These are phyloP conservation scores for Nicator chloris DNA, from an alignment of 2,113 vertebrate genomes.

Conservation along the genomic window DNA sequence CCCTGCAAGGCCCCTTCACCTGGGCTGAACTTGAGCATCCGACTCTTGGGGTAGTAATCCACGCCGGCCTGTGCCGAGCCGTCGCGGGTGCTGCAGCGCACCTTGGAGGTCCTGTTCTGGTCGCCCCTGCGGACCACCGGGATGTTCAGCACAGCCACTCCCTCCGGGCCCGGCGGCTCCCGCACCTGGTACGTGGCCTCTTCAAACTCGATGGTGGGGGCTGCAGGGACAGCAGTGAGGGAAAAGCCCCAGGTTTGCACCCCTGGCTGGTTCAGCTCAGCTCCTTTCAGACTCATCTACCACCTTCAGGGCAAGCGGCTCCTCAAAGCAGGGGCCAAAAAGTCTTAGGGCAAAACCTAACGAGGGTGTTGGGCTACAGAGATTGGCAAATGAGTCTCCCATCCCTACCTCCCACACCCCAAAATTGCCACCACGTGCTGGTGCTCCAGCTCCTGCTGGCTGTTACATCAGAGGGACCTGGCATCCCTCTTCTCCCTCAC, in stretches of 20 bases:
- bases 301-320: not conserved
- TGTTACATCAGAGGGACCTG: not conserved
- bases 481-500: not conserved
- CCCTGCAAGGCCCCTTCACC: conserved; percentile 68
- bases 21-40: conserved; percentile 90
- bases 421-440: rapidly evolving
- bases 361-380: not conserved
- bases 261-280: not conserved
- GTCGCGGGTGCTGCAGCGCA: conserved; percentile 96
- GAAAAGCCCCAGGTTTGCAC: not conserved
- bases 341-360: not conserved
- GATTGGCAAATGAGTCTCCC: not conserved
- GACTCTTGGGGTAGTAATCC: conserved; percentile 96
- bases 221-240: conserved; percentile 51
- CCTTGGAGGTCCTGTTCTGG: conserved; percentile 90
- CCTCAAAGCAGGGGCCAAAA: not conserved
- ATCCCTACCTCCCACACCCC: not conserved
- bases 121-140: conserved; percentile 90
- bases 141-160: conserved; percentile 80
- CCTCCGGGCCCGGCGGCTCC: conserved; percentile 88
- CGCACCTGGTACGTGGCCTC: conserved; percentile 88
- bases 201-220: conserved; percentile 89
- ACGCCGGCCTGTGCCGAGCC: conserved; percentile 96
- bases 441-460: not conserved
- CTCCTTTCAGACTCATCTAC: not conserved